Evolutionary conservation across 2,888 invertebrate species (phyloP).

Genomic region (Pherbina coryleti): DNA sequence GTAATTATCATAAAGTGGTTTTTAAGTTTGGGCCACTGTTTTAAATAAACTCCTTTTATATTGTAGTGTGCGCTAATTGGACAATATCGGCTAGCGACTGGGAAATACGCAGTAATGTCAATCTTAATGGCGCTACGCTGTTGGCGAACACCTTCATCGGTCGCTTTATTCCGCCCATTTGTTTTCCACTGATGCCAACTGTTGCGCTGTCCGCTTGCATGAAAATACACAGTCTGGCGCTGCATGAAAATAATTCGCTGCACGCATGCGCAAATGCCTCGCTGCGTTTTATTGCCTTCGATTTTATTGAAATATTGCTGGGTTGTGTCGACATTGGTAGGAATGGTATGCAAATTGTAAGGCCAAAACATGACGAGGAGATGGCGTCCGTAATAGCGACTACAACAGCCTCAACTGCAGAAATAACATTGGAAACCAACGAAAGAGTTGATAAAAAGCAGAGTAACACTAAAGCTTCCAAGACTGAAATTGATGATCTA

Average conservation of each 20-base stretch:
- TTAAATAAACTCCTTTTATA: background rate
- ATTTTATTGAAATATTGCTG: slow-evolving; percentile 41
- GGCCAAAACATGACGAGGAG: slow-evolving; percentile 32
- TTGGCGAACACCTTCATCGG: slow-evolving; percentile 44
- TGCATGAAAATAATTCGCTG: slow-evolving; percentile 41
- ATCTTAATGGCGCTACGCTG: slow-evolving; percentile 43
- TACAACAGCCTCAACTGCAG: slow-evolving; percentile 8
- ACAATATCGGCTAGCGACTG: slow-evolving; percentile 35
- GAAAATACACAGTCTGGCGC: slow-evolving; percentile 44
- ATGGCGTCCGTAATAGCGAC: background rate
- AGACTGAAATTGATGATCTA: background rate
- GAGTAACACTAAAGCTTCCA: background rate
- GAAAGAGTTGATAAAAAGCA: background rate
- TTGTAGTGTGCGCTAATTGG: slow-evolving; percentile 46
- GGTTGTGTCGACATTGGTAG: slow-evolving; percentile 45
- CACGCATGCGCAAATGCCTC: slow-evolving; percentile 46
- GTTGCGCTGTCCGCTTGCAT: slow-evolving; percentile 45
- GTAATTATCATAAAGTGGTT: background rate
- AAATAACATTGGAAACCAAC: slow-evolving; percentile 5
- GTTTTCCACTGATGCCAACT: slow-evolving; percentile 43
- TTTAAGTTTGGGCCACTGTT: background rate
- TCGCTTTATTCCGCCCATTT: slow-evolving; percentile 46
- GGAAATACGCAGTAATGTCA: slow-evolving; percentile 44
- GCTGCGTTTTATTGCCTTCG: slow-evolving; percentile 42
- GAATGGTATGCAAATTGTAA: slow-evolving; percentile 42